Evolutionary conservation across 2,888 invertebrate genomes (phyloP).

Genomic region (Eristalis pertinax): DNA sequence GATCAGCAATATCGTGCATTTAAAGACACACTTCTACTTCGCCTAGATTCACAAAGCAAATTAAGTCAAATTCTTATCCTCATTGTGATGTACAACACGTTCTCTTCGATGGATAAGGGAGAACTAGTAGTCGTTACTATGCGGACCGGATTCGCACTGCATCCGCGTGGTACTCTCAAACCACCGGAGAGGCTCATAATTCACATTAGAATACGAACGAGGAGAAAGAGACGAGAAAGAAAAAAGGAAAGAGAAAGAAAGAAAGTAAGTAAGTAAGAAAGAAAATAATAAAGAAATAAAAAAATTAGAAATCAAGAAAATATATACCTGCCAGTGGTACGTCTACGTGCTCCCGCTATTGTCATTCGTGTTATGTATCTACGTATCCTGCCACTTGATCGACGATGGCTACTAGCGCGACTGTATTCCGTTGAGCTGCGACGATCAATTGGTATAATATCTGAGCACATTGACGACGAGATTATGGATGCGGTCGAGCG

Average conservation of each 20-base stretch:
- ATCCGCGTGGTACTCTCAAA: background rate
- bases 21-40: background rate
- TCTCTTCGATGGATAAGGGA: background rate
- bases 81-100: background rate
- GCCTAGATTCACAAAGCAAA: background rate
- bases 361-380: slow-evolving; percentile 80
- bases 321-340: slow-evolving; percentile 81
- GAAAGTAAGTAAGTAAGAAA: slow-evolving; percentile 78
- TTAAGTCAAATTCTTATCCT: background rate
- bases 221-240: background rate
- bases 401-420: slow-evolving; percentile 77
- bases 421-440: slow-evolving; percentile 80
- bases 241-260: slow-evolving; percentile 78
- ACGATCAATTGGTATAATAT: slow-evolving; percentile 78
- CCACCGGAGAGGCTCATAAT: slow-evolving; percentile 21
- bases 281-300: slow-evolving; percentile 7
- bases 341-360: slow-evolving; percentile 80
- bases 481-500: slow-evolving; percentile 81
- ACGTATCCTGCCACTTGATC: slow-evolving; percentile 80
- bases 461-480: slow-evolving; percentile 80
- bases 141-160: background rate
- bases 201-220: slow-evolving; percentile 9
- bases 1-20: background rate
- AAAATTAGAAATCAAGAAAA: slow-evolving; percentile 57
- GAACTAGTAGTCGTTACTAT: background rate